Evolutionary conservation across 1,140 invertebrate species (phyloP), one percentile per base, ranked within the genome.

Genomic region (Saccostrea echinata): DNA sequence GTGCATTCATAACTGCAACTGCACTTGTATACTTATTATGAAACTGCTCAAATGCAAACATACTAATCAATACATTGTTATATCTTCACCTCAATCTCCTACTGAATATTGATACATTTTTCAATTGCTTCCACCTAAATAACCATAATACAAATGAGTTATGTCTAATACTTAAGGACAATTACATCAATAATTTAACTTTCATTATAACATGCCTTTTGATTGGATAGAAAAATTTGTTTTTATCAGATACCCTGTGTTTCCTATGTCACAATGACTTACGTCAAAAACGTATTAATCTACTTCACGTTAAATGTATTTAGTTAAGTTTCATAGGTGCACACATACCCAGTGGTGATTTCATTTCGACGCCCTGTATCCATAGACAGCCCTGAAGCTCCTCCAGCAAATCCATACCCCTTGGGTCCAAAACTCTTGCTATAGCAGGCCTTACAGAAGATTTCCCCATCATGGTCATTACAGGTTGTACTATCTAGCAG

Each of bases 361-460:
- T 91, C 89, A 51, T 90, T 43, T 24, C 85, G 86, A 64, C 84
- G 86, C 11, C 92, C 92, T 30, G 88, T 91, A 85, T 93, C 98
- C 98, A 98, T 99, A 95, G 97, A 98, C 90, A 99, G 96, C 94
- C 97, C 98, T 90, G 98, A 98, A 13, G 91, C 93, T 33, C 92
- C 92, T 94, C 98, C 98, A 92, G 99, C 99, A 92, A 92, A 94
- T 24, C 93, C 98, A 90, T 98, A 97, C 88, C 98, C 98, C 94
- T 98, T 98, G 18, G 98, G 98, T 83, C 98, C 98, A 95, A 97
- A 99, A 94, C 97, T 97, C 91, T 97, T 97, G 83, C 97, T 97
- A 95, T 99, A 99, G 95, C 98, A 99, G 86, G 97, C 96, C 93
- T 97, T 97, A 96, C 98, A 99, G 96, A 98, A 99, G 92, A 99